phyloP scores from a whole-genome alignment of 2,113 vertebrate species.

The Notarius quadriscutis region DNA sequence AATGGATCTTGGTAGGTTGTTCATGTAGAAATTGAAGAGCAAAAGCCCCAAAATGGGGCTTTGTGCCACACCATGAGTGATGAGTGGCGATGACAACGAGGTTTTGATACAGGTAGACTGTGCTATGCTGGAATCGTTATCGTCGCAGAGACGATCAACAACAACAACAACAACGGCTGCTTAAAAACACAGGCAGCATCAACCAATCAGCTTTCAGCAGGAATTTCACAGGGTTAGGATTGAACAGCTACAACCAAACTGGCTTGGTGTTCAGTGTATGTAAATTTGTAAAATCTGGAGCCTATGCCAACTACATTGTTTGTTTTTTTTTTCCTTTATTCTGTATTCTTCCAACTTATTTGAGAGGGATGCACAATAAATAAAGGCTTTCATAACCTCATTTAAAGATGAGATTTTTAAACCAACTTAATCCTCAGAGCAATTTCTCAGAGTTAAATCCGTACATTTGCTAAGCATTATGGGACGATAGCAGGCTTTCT shows the following conservation, averaged over 20 bases:
- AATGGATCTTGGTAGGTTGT: no score
- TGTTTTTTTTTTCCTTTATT: no score
- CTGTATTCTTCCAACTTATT: background rate
- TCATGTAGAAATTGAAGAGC: no score
- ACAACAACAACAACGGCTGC: no score
- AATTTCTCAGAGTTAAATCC: background rate
- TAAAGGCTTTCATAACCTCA: background rate
- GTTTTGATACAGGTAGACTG: no score
- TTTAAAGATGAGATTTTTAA: background rate
- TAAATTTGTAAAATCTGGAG: background rate
- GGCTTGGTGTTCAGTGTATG: background rate
- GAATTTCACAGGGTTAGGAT: background rate
- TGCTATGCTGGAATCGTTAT: no score
- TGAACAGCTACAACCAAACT: background rate
- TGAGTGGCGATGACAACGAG: no score
- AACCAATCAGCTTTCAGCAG: background rate
- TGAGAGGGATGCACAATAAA: background rate
- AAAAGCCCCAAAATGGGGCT: no score
- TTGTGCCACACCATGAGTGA: no score
- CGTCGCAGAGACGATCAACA: no score
- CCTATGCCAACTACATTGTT: background rate
- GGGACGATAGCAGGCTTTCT: background rate
- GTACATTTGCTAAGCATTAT: no score
- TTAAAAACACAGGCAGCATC: background rate
- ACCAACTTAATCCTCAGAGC: background rate